These are phyloP conservation scores for Salpingus planirostris DNA, from an alignment of 2,888 invertebrate genomes.

Conservation along the genomic window DNA sequence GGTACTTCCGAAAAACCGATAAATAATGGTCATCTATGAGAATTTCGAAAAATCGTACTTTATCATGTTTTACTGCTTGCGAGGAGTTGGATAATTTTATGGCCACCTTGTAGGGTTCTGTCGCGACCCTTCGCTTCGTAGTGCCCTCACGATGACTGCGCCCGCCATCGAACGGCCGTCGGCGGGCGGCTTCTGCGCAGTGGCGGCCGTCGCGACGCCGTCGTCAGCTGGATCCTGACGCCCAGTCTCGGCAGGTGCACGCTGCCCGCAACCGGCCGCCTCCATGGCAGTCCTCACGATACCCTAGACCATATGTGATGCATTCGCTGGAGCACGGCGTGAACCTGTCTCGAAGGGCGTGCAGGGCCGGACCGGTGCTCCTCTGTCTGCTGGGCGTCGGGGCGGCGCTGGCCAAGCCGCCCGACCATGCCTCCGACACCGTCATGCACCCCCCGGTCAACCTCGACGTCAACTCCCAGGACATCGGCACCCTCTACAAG, in stretches of 20 bases:
- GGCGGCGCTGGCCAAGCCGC: slow-evolving; percentile 19
- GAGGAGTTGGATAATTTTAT: too few species aligned
- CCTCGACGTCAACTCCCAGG: slow-evolving; percentile 18
- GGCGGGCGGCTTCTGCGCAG: slow-evolving; percentile 7
- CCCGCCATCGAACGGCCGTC: slow-evolving; percentile 1
- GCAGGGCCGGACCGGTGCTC: slow-evolving; percentile 44
- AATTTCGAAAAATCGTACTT: too few species aligned
- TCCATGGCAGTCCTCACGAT: slow-evolving; percentile 25
- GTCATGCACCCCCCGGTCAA: slow-evolving; percentile 19
- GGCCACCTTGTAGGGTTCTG: too few species aligned
- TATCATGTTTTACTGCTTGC: too few species aligned
- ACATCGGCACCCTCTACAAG: slow-evolving; percentile 20
- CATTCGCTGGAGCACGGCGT: slow-evolving; percentile 60
- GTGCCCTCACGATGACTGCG: too few species aligned
- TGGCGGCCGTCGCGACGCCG: slow-evolving; percentile 20
- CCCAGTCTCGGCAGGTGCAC: slow-evolving; percentile 36
- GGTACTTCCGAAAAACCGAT: too few species aligned
- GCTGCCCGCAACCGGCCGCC: slow-evolving; percentile 26
- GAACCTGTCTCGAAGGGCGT: slow-evolving; percentile 60
- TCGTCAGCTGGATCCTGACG: slow-evolving; percentile 28
- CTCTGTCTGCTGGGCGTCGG: slow-evolving; percentile 16
- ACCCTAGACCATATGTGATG: slow-evolving; percentile 37
- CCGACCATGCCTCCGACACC: slow-evolving; percentile 24
- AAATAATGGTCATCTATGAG: too few species aligned
- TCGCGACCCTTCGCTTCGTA: too few species aligned